Evolutionary conservation across 2,113 vertebrate genomes (phyloP), one percentile per base, ranked within the genome.

Genomic region (Centropristis striata): DNA sequence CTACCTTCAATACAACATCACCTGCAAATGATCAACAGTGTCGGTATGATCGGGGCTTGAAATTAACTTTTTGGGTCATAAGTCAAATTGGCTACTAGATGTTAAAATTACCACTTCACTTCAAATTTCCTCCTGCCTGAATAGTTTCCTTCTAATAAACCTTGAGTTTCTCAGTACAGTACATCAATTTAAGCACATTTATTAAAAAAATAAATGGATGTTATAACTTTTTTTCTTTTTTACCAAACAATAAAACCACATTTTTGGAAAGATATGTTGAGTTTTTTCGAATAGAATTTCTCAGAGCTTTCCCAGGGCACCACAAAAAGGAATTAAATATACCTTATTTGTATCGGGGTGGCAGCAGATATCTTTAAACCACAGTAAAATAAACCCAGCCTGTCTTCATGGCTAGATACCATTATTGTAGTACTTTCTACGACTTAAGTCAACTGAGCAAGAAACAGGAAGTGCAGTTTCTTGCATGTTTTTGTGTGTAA

Each of bases 21-120:
- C 75, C 84, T 80, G 79, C 61, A 78, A 83, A 73, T 68, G 39
- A 85, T 79, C 77, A 72, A 37, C 75, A 50, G 39, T 72, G 63
- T 61, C 64, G 61, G 18, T 8, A 68, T 72, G 25, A 54, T 55
- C 14, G 13, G 58, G 16, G 46, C 23, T 50, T 63, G 15, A 42
- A 79, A 78, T 78, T 15, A 70, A 67, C 60, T 54, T 72, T 75
- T 49, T 27, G 47, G 72, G 68, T 75, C 70, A 66, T n/a, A 76
- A 60, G 64, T 72, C 82, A 85, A 82, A 80, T 28, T 69, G 50
- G n/a, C 75, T 55, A 66, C 27, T 53, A 25, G 37, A 36, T 75
- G 70, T 72, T 61, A 49, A 75, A 71, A 36, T 46, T 49, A 4
- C 10, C 23, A 57, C 68, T n/a, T 74, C 72, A 70, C 57, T 74